Evolutionary conservation across 2,888 invertebrate species (phyloP), one percentile per base, ranked within the genome.

Genomic region (Enchytraeus crypticus): DNA sequence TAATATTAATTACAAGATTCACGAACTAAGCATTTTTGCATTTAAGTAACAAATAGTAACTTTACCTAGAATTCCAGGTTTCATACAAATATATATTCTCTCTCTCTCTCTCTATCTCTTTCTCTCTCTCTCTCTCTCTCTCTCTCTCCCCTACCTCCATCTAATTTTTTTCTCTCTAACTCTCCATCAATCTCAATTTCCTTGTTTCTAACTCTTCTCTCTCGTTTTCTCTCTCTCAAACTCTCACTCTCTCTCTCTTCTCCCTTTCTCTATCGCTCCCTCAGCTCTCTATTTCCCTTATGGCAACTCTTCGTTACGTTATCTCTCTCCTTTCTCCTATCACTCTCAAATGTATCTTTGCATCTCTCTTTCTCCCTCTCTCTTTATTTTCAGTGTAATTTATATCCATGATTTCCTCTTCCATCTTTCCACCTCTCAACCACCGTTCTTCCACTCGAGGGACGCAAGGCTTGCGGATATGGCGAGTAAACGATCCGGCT

Each of bases 171-270:
- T 51, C 21, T 51, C 54, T 53, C 30, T 27, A 3, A n/a, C 54
- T 53, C 33, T 32, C 33, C 5, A 18, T 29, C 33, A 18, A 18
- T 32, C 3, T 53, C 54, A 18, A 14, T 32, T 3, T 53, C 32
- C 26, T n/a, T 30, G 18, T 29, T 32, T 33, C 5, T 21, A 23
- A 18, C 27, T 51, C 21, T 51, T 29, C 11, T 32, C 2, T 53
- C 8, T 2, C 33, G 18, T 51, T 1, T 2, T 26, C 1, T 27
- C 18, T 27, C 8, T 51, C 27, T 30, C 30, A 23, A 5, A 5
- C 55, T 55, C 55, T 45, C 38, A 34, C 43, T 43, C 43, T 21
- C 5, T n/a, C 34, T 57, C 51, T 57, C 49, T 49, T 23, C 55
- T n/a, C 38, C 29, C 55, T 3, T 21, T n/a, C 34, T 32, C 5